Evolutionary conservation across 2,888 invertebrate species (phyloP).

Genomic region (Athetis lepigone): DNA sequence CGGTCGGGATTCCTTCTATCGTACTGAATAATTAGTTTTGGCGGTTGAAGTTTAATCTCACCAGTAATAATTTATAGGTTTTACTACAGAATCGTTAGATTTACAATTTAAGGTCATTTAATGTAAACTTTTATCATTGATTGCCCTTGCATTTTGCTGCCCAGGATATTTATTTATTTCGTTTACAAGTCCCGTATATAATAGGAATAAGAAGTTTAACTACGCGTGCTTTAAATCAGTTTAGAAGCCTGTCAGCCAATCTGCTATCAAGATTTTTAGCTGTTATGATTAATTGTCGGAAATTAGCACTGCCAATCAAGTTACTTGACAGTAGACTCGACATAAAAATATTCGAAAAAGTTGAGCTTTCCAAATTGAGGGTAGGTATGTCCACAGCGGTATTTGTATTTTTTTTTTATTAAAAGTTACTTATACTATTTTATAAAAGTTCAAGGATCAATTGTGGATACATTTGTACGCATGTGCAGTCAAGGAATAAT

Average conservation of each 20-base stretch:
- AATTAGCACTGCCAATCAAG: background rate
- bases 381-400: background rate
- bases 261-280: background rate
- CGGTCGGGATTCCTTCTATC: slow-evolving; percentile 15
- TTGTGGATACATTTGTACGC: background rate
- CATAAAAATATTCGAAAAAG: background rate
- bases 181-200: no score
- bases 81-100: background rate
- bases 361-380: background rate
- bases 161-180: no score
- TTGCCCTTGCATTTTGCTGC: no score
- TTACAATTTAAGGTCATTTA: no score
- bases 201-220: no score
- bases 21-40: slow-evolving; percentile 17
- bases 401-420: no score
- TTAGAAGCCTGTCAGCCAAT: slow-evolving; percentile 1
- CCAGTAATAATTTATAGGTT: background rate
- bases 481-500: background rate
- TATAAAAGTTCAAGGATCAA: background rate
- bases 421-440: no score
- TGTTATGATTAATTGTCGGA: background rate
- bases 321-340: background rate
- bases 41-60: slow-evolving; percentile 8
- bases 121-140: no score
- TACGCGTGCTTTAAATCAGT: background rate